Evolutionary conservation across 1,140 invertebrate species (phyloP).

Genomic region (Cotesia vestalis): DNA sequence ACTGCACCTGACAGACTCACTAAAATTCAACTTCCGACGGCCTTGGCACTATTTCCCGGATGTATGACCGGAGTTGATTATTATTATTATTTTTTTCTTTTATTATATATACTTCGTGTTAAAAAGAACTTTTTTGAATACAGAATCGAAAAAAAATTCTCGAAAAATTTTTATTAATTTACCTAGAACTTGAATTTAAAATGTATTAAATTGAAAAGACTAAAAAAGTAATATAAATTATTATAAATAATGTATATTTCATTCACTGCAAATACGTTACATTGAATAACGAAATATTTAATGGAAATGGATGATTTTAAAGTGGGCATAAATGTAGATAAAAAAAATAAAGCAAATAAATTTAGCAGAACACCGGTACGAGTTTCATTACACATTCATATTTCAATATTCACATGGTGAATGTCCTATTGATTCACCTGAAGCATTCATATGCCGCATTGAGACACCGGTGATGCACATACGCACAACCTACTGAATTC

Average conservation of each 20-base stretch:
- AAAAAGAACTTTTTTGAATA: too few relatives aligned
- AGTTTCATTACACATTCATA: conserved; percentile 32
- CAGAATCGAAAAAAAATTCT: too few relatives aligned
- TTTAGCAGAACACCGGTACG: background rate
- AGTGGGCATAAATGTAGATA: conserved; percentile 12
- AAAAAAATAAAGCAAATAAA: background rate
- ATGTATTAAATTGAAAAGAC: too few relatives aligned
- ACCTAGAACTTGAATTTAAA: too few relatives aligned
- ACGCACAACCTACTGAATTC: background rate
- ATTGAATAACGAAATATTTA: background rate
- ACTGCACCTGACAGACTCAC: background rate
- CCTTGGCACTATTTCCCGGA: conserved; percentile 20
- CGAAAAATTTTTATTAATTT: too few relatives aligned
- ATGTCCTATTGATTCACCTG: conserved; percentile 36
- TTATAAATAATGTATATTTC: too few relatives aligned
- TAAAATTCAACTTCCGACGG: conserved; percentile 16
- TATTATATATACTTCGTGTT: too few relatives aligned
- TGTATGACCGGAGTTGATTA: too few relatives aligned
- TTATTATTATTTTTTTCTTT: too few relatives aligned
- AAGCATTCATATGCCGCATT: conserved; percentile 9
- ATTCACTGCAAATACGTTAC: too few relatives aligned
- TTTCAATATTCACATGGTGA: conserved; percentile 34
- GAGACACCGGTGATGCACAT: background rate
- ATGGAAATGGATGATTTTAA: background rate
- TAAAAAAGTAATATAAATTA: too few relatives aligned